Base-by-base conservation (phyloP, 1,140 invertebrate genomes). In the Coboldia fuscipes region DNA sequence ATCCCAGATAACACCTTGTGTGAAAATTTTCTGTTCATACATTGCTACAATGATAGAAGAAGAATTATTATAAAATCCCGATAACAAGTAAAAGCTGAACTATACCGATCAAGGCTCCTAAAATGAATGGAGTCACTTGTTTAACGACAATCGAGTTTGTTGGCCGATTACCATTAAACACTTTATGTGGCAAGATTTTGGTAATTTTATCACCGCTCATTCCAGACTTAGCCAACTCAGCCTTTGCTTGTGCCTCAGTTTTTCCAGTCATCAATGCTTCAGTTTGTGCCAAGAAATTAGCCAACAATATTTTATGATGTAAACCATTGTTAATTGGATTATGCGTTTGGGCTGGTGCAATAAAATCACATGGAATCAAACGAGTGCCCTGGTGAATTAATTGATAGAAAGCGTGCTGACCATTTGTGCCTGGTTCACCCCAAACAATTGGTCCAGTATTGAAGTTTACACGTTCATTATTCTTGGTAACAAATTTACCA, bases 1-100 rank as follows among this genome's bases (percentile, higher is more conserved):
- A 55, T 96, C 83, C 96, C 96, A 99, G 45, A 99, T 89, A 12
- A 93, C 71, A 36, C 94, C 94, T 62, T 99, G 94, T 2, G 79
- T 75, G 62, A 98, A 98, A 44, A 99, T 98, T 60, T 99, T 99
- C 53, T 96, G 89, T 57, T 98, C 94, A 56, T 99, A 98, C 54
- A 89, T 71, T 15, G 83, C 85, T 89, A 57, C 20, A 70, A 71
- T 45, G 49, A 48, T 55, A 43, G 39, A 35, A 42, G 45, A 32
- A 21, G 36, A 32, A 37, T 38, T 8, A 18, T 24, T 17, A 35
- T 36, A 34, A 20, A 2, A 32, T 23, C 21, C 12, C 24, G 14
- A 18, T 27, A 34, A 33, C 19, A 35, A 19, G 31, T 21, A 23
- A 15, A 30, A 39, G 33, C 14, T 5, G 15, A 17, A 37, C 4